Conservation (phyloP, 2,113 vertebrate species). For the Paracanthobrama guichenoti region DNA sequence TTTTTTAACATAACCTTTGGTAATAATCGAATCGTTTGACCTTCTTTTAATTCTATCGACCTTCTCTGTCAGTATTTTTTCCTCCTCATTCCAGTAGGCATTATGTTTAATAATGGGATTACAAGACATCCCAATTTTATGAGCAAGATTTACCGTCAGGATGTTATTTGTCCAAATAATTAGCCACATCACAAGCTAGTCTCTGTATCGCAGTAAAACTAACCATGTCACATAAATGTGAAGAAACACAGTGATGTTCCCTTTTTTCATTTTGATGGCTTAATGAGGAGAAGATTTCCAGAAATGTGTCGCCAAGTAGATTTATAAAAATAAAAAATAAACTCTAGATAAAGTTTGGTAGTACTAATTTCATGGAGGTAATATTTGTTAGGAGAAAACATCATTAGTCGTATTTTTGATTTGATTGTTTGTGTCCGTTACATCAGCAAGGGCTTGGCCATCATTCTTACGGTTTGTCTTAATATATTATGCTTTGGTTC, state of each 20-base stretch:
- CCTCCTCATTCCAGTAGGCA: neutral
- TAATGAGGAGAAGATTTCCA: conserved; percentile 23
- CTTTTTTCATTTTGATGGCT: neutral
- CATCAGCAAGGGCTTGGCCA: neutral
- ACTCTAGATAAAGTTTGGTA: neutral
- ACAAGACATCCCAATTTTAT: neutral
- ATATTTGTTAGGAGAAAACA: neutral
- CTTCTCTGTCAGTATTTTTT: neutral
- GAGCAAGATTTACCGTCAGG: neutral
- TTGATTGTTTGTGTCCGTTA: neutral
- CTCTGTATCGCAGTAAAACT: conserved; percentile 15
- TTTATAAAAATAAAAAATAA: neutral
- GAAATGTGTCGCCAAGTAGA: neutral
- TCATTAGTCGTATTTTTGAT: neutral
- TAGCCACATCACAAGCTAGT: conserved; percentile 12
- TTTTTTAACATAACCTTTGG: conserved; percentile 14
- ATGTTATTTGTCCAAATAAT: neutral
- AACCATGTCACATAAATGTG: neutral
- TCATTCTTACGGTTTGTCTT: neutral
- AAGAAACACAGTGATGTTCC: neutral
- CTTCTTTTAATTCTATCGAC: neutral
- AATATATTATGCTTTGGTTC: neutral
- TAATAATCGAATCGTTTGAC: neutral
- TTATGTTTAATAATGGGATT: conserved; percentile 9
- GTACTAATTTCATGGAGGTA: neutral